phyloP scores from a whole-genome alignment of 2,888 invertebrate genomes.

The Sinopyrophorus schimmeli region DNA sequence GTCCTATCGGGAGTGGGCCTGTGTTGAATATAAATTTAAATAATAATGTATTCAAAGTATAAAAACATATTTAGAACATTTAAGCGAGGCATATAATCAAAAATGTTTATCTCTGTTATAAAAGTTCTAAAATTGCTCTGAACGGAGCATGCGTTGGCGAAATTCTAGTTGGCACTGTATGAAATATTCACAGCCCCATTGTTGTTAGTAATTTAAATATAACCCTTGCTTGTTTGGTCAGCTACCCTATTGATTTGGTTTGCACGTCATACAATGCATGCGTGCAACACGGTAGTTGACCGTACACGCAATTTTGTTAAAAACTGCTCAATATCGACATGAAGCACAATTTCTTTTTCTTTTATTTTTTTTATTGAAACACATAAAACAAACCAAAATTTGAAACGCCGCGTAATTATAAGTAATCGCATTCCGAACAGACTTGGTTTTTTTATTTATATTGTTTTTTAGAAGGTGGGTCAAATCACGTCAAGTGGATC shows the following conservation, averaged over 20 bases:
- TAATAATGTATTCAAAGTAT: too few relatives aligned
- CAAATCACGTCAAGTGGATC: too few relatives aligned
- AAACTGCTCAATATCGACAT: conserved; percentile 19
- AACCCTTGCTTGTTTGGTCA: conserved; percentile 20
- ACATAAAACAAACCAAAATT: too few relatives aligned
- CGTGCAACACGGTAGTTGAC: conserved; percentile 33
- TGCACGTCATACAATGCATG: conserved; percentile 32
- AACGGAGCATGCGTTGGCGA: conserved; percentile 10
- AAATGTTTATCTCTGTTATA: conserved; percentile 13
- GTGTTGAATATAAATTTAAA: too few relatives aligned
- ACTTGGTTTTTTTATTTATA: too few relatives aligned
- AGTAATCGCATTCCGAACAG: too few relatives aligned
- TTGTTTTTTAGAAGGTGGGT: too few relatives aligned
- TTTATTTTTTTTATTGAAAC: too few relatives aligned
- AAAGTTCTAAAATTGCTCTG: conserved; percentile 11
- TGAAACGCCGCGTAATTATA: too few relatives aligned
- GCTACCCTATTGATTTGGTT: conserved; percentile 29
- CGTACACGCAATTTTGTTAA: conserved; percentile 31
- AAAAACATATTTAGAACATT: conserved; percentile 11
- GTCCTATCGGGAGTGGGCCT: too few relatives aligned
- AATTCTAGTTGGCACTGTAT: conserved; percentile 2
- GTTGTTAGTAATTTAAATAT: conserved; percentile 1
- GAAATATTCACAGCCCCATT: not conserved
- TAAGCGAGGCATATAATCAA: conserved; percentile 9
- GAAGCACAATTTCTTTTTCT: too few relatives aligned